Conservation (phyloP, 2,797 vertebrate species). For the Sebastes oblongus region DNA sequence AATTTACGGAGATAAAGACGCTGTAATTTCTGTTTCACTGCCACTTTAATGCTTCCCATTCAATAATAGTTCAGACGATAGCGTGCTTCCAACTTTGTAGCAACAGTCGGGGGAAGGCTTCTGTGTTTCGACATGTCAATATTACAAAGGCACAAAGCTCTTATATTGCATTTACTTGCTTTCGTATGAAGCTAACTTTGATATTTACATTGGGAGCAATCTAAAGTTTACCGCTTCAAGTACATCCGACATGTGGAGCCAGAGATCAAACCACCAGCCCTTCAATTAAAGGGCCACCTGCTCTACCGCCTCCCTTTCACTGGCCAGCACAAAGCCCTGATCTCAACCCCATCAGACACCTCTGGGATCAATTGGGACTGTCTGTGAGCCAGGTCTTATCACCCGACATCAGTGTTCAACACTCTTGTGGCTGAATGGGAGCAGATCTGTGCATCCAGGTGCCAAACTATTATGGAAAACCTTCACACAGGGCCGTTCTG, state of each 20-base stretch:
- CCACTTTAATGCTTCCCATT: neutral
- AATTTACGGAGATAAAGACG: neutral
- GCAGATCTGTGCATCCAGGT: neutral
- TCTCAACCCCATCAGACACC: conserved; percentile 2
- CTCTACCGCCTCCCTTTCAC: neutral
- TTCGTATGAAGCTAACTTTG: neutral
- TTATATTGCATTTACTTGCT: neutral
- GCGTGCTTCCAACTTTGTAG: neutral
- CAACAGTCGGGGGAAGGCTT: neutral
- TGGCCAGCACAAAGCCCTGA: neutral
- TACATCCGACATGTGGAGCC: neutral
- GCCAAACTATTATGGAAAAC: conserved; percentile 11
- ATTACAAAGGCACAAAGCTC: neutral
- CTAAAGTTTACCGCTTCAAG: neutral
- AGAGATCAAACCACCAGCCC: neutral
- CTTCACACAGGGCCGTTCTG: neutral
- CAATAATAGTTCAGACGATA: neutral
- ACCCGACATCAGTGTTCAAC: conserved; percentile 1
- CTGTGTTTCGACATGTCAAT: neutral
- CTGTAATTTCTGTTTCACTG: neutral
- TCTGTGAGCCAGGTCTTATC: neutral
- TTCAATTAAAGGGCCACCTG: neutral
- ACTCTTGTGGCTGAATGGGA: neutral
- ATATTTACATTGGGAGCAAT: neutral
- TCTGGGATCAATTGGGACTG: neutral